Evolutionary conservation across 2,797 vertebrate genomes (phyloP).

Genomic region (Hemibagrus guttatus): DNA sequence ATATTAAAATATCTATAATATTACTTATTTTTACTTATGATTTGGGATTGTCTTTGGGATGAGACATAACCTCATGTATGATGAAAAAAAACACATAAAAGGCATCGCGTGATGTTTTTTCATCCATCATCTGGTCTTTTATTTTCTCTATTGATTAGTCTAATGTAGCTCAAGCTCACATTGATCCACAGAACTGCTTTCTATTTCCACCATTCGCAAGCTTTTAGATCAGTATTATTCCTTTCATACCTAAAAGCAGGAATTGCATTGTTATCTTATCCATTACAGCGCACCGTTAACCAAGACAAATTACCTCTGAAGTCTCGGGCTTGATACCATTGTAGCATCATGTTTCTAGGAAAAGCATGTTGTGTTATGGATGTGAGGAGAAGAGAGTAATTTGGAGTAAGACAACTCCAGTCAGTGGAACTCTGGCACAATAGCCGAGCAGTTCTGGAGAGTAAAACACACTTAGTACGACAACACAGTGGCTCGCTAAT

Average conservation of each 20-base stretch:
- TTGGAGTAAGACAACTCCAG: slow-evolving; percentile 59
- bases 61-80: no score
- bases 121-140: slow-evolving; percentile 25
- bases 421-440: slow-evolving; percentile 23
- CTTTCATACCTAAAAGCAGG: slow-evolving; percentile 49
- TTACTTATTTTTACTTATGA: no score
- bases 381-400: slow-evolving; percentile 45
- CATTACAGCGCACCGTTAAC: slow-evolving; percentile 50
- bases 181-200: slow-evolving; percentile 49
- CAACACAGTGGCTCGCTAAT: not conserved
- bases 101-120: not conserved
- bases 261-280: slow-evolving; percentile 63
- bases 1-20: no score
- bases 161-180: slow-evolving; percentile 45
- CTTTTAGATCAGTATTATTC: slow-evolving; percentile 52
- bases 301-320: slow-evolving; percentile 59
- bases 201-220: slow-evolving; percentile 56
- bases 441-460: not conserved
- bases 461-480: slow-evolving; percentile 18
- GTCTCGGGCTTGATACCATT: slow-evolving; percentile 49
- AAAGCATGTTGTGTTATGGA: slow-evolving; percentile 46
- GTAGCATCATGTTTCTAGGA: slow-evolving; percentile 57
- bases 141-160: slow-evolving; percentile 50
- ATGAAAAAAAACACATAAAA: not conserved
- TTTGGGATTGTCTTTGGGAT: no score